Base-by-base conservation (phyloP, 2,113 vertebrate genomes). In the Melospiza melodia region DNA sequence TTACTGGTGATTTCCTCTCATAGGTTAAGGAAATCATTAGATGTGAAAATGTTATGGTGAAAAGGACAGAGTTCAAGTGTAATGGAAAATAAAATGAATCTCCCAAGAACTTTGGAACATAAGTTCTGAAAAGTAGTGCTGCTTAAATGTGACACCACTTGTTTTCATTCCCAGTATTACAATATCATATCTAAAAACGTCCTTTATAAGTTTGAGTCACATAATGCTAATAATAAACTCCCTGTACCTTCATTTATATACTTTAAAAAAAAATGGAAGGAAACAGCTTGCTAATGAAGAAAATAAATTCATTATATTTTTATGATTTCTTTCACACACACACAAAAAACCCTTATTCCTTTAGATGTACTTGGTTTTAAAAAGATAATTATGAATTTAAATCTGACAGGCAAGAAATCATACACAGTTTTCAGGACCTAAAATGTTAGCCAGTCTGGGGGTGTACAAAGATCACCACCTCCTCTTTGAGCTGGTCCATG, bases 401-500 rank as follows among this genome's bases (percentile, higher is more conserved):
- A 80, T 52, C 4, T 75, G 30, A 28, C 8, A 76, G 30, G 27
- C 12, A 59, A 87, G 20, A 4, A 81, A 28, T 43, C 30, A 48
- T 11, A 11, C 6, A 44, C 6, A 68, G 25, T 2, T 51, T n/a
- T 48, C 33, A 43, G 1, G 2, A 66, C 6, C 8, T 43, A 9
- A 35, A 46, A 18, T 19, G 18, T 48, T 28, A 15, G 11, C 9
- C 30, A 25, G 9, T 10, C 28, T 68, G 6, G 3, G 1, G 15
- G 5, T 33, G 13, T 9, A 8, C 0, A 5, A 58, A 35, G 12
- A 15, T 21, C 5, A 1, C 9, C 54, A n/a, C 6, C 24, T 83
- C 11, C 14, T 12, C 54, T 43, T 15, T 31, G 17, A 49, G 35
- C 12, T 13, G 25, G 55, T 27, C n/a, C 30, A 12, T 11, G 25